Base-by-base conservation (phyloP, 2,113 vertebrate genomes). In the Amphiprion ocellaris region DNA sequence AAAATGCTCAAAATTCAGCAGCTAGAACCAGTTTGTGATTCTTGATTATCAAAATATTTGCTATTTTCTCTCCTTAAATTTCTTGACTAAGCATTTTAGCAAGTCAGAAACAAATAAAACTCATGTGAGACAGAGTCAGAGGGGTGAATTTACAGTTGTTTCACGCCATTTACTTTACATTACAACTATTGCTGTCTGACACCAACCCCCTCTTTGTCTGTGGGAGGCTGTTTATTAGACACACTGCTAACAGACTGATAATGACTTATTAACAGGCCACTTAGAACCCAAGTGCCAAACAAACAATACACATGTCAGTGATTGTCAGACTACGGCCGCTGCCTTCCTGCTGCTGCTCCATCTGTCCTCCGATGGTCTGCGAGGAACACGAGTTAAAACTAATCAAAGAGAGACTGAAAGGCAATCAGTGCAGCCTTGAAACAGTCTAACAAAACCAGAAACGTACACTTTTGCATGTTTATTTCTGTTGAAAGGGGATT, bases 231-330 rank as follows among this genome's bases (percentile, higher is more conserved):
- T 89, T 85, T 87, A 90, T 87, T 82, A 87, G 77, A 86, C 69
- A 46, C 39, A 56, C 77, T 37, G 30, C 73, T 86, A 92, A 92
- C 78, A 79, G 69, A 60, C 86, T 89, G 83, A 89, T 92, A 92
- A 93, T 91, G 86, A 87, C 85, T 90, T 85, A 90, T 94, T 93
- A 93, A 87, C 81, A 79, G 90, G 73, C 69, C 90, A 93, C 91
- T 92, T 91, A 82, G 85, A 79, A 70, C 58, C 74, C 54, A 73
- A 49, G 90, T 89, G 88, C 68, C 85, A 90, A 89, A 88, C 66
- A 65, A 90, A 82, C 89, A 92, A 90, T 90, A 91, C 89, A 88
- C 86, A 85, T 54, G 69, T 76, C 56, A 81, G 67, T 56, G 68
- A 68, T 28, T 79, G 70, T 87, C 74, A 82, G 64, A 77, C 64